Conservation (phyloP, 2,888 invertebrate species). For the Temnothorax rugatulus region DNA sequence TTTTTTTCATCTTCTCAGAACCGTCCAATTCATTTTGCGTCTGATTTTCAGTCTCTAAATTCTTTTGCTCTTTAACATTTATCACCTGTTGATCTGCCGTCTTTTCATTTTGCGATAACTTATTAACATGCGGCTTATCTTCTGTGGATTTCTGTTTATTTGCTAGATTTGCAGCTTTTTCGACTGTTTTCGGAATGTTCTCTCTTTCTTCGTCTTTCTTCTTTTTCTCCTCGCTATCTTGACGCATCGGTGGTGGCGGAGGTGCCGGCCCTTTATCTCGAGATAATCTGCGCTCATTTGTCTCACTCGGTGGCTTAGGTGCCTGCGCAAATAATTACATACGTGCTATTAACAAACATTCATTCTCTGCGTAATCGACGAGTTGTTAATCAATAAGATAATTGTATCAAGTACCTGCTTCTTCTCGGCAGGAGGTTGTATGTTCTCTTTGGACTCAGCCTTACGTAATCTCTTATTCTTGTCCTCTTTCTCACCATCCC, state of each 20-base stretch:
- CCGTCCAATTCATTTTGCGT: slow-evolving; percentile 58
- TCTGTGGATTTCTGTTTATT: slow-evolving; percentile 67
- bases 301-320: slow-evolving; percentile 88
- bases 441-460: slow-evolving; percentile 85
- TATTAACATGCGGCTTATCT: slow-evolving; percentile 60
- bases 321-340: slow-evolving; percentile 86
- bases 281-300: slow-evolving; percentile 87
- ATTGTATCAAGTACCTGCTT: slow-evolving; percentile 79
- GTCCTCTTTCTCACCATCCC: slow-evolving; percentile 84
- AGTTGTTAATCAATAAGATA: background rate
- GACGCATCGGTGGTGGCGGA: slow-evolving; percentile 88
- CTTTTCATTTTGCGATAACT: slow-evolving; percentile 67
- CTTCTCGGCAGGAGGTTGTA: slow-evolving; percentile 82
- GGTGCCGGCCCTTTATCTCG: slow-evolving; percentile 94
- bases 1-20: slow-evolving; percentile 56
- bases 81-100: slow-evolving; percentile 52
- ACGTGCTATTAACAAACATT: background rate
- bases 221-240: slow-evolving; percentile 80
- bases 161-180: slow-evolving; percentile 74
- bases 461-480: slow-evolving; percentile 85
- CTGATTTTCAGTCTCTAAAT: slow-evolving; percentile 50
- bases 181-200: slow-evolving; percentile 62
- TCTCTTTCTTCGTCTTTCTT: slow-evolving; percentile 81
- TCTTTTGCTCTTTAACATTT: slow-evolving; percentile 74
- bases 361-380: background rate